Evolutionary conservation across 2,113 vertebrate genomes (phyloP).

Genomic region (Bettongia penicillata): DNA sequence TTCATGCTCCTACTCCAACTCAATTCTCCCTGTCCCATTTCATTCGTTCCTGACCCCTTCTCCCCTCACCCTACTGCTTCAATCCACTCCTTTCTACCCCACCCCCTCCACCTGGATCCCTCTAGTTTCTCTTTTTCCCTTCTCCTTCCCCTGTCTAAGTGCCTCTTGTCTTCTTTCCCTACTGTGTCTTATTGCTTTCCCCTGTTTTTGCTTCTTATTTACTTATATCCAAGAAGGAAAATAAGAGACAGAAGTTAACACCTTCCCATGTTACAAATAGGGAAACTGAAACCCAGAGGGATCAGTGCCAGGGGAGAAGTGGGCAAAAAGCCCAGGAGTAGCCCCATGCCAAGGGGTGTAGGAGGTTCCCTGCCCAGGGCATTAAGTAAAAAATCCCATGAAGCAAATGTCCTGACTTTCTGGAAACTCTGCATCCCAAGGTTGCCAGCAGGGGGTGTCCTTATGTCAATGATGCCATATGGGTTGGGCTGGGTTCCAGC

Average conservation of each 20-base stretch:
- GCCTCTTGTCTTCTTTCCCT: background rate
- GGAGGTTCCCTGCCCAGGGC: background rate
- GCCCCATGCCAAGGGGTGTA: background rate
- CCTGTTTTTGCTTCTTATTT: background rate
- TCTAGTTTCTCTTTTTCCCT: background rate
- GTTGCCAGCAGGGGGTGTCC: background rate
- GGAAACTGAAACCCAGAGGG: background rate
- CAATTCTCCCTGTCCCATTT: background rate
- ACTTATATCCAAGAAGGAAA: background rate
- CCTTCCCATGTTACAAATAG: background rate
- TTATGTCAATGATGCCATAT: background rate
- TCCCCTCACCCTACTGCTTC: accelerated
- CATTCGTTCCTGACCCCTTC: background rate
- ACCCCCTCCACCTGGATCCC: accelerated
- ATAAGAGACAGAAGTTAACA: background rate
- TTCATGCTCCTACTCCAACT: accelerated
- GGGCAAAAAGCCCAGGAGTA: background rate
- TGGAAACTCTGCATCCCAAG: background rate
- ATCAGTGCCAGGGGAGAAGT: background rate
- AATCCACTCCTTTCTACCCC: no score
- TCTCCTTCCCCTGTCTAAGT: background rate
- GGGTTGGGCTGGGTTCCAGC: background rate
- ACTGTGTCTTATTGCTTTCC: background rate
- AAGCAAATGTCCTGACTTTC: slow-evolving; percentile 32
- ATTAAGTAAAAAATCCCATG: slow-evolving; percentile 24